A percentile compares a stretch with the other conserved stretches of the same genome.
phyloP scores from a whole-genome alignment of 2,797 vertebrate species.

The Silurus lanzhouensis region DNA sequence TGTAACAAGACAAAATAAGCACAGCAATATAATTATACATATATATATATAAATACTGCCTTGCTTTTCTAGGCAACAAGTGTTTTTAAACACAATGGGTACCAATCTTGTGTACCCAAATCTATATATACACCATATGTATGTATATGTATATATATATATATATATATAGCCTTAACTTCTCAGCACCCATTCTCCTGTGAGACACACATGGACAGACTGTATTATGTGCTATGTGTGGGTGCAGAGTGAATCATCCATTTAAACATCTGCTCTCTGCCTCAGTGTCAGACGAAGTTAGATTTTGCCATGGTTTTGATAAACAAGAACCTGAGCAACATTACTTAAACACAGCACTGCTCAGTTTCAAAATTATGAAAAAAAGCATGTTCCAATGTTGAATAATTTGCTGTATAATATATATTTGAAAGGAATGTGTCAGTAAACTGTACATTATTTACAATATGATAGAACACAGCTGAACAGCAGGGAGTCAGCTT shows the following conservation, averaged over 20 bases:
- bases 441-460: slow-evolving; percentile 24
- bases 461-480: slow-evolving; percentile 16
- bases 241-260: slow-evolving; percentile 71
- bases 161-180: background rate
- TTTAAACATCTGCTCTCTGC: slow-evolving; percentile 60
- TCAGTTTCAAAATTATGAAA: slow-evolving; percentile 16
- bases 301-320: slow-evolving; percentile 35
- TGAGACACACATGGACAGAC: slow-evolving; percentile 39
- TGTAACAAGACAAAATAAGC: slow-evolving; percentile 30
- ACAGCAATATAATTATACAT: background rate
- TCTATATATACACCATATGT: background rate
- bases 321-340: slow-evolving; percentile 26
- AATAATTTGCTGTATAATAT: background rate
- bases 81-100: background rate
- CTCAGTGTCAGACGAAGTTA: slow-evolving; percentile 43
- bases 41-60: background rate
- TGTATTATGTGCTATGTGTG: slow-evolving; percentile 50
- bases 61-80: slow-evolving; percentile 21
- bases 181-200: slow-evolving; percentile 18
- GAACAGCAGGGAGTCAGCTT: background rate
- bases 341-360: slow-evolving; percentile 4
- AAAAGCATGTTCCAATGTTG: slow-evolving; percentile 3
- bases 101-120: background rate
- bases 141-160: too few species aligned
- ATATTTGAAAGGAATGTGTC: background rate